phyloP scores from a whole-genome alignment of 1,140 invertebrate genomes.

The Heliconius hewitsoni region DNA sequence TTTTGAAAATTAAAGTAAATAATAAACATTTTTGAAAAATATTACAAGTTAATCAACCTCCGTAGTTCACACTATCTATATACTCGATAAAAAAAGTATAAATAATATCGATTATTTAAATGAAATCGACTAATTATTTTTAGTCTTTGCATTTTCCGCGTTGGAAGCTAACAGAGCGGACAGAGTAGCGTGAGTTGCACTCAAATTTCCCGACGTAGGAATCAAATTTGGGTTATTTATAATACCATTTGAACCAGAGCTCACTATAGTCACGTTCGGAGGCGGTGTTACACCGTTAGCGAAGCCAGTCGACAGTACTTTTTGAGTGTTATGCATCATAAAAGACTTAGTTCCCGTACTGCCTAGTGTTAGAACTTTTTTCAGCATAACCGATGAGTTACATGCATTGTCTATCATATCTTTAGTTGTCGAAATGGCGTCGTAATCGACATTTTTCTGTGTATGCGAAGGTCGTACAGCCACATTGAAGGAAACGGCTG shows the following conservation, averaged over 20 bases:
- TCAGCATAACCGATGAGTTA: slow-evolving; percentile 79
- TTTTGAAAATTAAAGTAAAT: background rate
- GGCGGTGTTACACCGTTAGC: slow-evolving; percentile 68
- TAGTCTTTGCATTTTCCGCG: slow-evolving; percentile 59
- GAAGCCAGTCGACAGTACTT: slow-evolving; percentile 76
- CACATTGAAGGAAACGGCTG: slow-evolving; percentile 66
- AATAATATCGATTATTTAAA: background rate
- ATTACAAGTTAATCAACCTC: background rate
- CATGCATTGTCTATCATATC: slow-evolving; percentile 80
- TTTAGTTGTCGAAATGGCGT: slow-evolving; percentile 73
- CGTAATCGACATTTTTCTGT: slow-evolving; percentile 65
- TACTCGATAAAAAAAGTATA: background rate
- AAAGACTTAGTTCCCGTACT: slow-evolving; percentile 78
- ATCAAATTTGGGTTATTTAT: slow-evolving; percentile 54
- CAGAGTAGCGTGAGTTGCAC: slow-evolving; percentile 77
- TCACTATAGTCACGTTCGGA: slow-evolving; percentile 75
- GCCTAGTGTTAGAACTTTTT: slow-evolving; percentile 78
- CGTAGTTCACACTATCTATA: background rate
- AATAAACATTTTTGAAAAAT: background rate
- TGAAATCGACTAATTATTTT: slow-evolving; percentile 58
- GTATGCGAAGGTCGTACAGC: slow-evolving; percentile 62
- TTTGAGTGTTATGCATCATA: slow-evolving; percentile 80
- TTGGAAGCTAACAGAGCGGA: slow-evolving; percentile 73
- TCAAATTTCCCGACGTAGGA: slow-evolving; percentile 71
- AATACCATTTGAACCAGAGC: slow-evolving; percentile 63